A percentile compares a stretch with the other conserved stretches of the same genome.
Evolutionary conservation across 1,140 invertebrate species (phyloP).

Genomic region (Thalassaphorura encarpata): DNA sequence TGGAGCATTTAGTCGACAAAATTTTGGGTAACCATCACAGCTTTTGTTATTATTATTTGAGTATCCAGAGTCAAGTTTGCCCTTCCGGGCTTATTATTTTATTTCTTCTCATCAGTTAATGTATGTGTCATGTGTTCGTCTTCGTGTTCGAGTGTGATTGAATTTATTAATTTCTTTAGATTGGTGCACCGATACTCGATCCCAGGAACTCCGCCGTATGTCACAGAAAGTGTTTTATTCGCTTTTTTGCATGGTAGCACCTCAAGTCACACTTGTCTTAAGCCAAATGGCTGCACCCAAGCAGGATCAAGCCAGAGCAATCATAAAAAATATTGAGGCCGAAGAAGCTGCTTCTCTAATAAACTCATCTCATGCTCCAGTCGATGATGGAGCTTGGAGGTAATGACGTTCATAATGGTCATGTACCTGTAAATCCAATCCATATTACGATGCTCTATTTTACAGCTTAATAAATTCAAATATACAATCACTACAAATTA

Average conservation of each 20-base stretch:
- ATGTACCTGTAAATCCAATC: neutral
- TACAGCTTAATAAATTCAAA: conserved; percentile 15
- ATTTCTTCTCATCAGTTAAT: no score
- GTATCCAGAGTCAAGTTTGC: no score
- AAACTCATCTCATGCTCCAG: conserved; percentile 2
- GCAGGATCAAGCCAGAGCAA: conserved; percentile 30
- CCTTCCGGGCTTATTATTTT: no score
- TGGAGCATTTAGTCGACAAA: conserved; percentile 31
- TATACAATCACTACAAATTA: conserved; percentile 24
- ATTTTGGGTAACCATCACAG: conserved; percentile 15
- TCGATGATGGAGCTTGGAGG: conserved; percentile 14
- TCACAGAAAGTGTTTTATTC: conserved; percentile 30
- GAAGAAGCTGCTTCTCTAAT: conserved; percentile 9
- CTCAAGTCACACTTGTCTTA: conserved; percentile 29
- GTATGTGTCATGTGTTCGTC: no score
- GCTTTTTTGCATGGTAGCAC: conserved; percentile 31
- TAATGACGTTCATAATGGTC: neutral
- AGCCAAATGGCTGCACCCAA: conserved; percentile 22
- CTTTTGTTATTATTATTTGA: neutral
- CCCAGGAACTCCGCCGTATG: conserved; percentile 28
- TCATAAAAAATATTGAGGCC: conserved; percentile 24
- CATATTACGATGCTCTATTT: neutral
- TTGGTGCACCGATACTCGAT: conserved; percentile 29
- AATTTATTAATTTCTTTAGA: conserved; percentile 13
- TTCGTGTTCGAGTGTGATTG: neutral